phyloP scores from a whole-genome alignment of 2,113 vertebrate species.

The Petrocephalus zakoni region DNA sequence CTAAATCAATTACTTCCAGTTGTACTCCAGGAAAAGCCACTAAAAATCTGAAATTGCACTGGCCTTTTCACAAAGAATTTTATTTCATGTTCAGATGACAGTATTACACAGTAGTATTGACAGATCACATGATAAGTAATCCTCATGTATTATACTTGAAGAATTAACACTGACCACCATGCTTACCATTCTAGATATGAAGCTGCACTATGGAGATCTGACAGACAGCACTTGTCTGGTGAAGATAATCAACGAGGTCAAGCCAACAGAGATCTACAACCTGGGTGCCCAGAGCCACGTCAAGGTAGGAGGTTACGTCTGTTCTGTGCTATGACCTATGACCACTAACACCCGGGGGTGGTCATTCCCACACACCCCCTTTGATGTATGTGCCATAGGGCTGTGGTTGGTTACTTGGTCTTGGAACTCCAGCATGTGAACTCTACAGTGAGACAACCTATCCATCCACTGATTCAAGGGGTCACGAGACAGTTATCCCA shows the following conservation, averaged over 20 bases:
- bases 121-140: background rate
- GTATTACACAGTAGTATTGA: background rate
- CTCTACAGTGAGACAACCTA: background rate
- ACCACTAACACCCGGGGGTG: background rate
- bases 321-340: background rate
- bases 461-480: background rate
- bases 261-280: slow-evolving; percentile 92
- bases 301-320: slow-evolving; percentile 66
- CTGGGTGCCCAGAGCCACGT: slow-evolving; percentile 96
- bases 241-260: slow-evolving; percentile 95
- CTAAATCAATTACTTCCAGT: background rate
- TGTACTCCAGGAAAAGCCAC: background rate
- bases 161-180: background rate
- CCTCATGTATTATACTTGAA: background rate
- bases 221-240: slow-evolving; percentile 97
- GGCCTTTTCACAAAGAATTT: background rate
- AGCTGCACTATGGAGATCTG: slow-evolving; percentile 92
- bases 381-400: background rate
- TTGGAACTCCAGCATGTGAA: background rate
- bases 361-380: background rate
- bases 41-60: background rate
- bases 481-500: background rate
- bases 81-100: background rate
- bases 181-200: slow-evolving; percentile 74
- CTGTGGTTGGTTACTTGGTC: background rate